Evolutionary conservation across 2,797 vertebrate genomes (phyloP), one percentile per base, ranked within the genome.

Genomic region (Hybognathus amarus): DNA sequence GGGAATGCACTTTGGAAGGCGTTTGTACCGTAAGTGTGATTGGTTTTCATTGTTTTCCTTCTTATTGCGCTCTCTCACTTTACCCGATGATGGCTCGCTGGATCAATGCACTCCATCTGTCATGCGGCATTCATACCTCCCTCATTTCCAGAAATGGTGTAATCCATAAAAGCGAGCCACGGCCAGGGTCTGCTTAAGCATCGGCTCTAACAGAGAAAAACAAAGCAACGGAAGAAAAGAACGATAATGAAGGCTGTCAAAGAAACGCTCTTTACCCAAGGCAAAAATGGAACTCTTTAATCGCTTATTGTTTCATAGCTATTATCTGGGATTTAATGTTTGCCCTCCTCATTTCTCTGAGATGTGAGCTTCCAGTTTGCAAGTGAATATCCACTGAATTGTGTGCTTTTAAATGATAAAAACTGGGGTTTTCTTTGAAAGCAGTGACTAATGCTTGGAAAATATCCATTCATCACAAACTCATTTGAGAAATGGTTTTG

Each of bases 191-290:
- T 89, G 68, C 82, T 78, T 85, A 85, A 80, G 80, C 77, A 85
- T 83, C 70, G 38, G 82, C 59, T 78, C 77, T 84, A 64, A 77
- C 78, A n/a, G 70, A 75, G 76, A 83, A 84, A 88, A 88, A 85
- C 84, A 90, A 88, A 85, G 83, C 87, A 82, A 15, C 71, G 79
- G 71, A 79, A 82, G 74, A 75, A 85, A 88, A 84, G 86, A 45
- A 56, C 81, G 86, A 89, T 90, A 90, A 91, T 89, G 88, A 87
- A 78, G 85, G 79, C 87, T 90, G 87, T 90, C 88, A 83, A 84
- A 85, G 85, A 74, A 85, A 78, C 85, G 79, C 84, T 83, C 66
- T 50, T 90, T 87, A 86, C 82, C 86, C 88, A 70, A 84, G 80
- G 85, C 82, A 42, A 67, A 87, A 87, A 83, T 84, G 63, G 63